Evolutionary conservation across 2,888 invertebrate species (phyloP).

Genomic region (Erpobdella octoculata): DNA sequence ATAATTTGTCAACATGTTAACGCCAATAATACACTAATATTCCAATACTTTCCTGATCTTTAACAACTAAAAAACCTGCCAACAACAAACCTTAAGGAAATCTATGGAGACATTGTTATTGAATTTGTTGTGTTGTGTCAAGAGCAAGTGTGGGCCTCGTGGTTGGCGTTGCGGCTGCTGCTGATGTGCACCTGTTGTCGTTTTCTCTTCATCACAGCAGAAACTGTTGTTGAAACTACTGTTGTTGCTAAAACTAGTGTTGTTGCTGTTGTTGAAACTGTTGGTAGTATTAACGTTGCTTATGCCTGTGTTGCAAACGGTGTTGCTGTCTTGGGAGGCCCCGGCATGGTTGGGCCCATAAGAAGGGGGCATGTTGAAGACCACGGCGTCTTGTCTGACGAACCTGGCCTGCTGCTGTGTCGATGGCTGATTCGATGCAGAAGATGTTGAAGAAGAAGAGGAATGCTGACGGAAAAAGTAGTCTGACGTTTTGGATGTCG

Average conservation of each 20-base stretch:
- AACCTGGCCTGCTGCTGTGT: conserved; percentile 2
- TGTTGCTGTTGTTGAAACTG: conserved; percentile 16
- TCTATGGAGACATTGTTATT: conserved; percentile 21
- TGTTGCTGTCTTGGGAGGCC: conserved; percentile 17
- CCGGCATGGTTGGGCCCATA: neutral
- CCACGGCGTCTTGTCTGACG: conserved; percentile 22
- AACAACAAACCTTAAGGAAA: conserved; percentile 21
- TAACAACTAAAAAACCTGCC: no score
- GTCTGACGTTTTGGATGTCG: neutral
- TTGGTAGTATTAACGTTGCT: neutral
- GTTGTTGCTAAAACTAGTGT: conserved; percentile 10
- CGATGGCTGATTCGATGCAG: neutral
- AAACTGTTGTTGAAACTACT: conserved; percentile 19
- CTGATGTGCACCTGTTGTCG: neutral
- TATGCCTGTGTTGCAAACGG: neutral
- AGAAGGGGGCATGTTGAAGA: neutral
- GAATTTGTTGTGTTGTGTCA: neutral
- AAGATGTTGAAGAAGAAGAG: neutral
- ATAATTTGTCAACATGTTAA: neutral
- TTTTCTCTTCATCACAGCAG: neutral
- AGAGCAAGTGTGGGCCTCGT: conserved; percentile 8
- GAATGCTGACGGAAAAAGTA: neutral
- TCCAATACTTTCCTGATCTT: no score
- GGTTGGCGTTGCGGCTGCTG: neutral
- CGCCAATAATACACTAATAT: neutral